Evolutionary conservation across 2,113 vertebrate genomes (phyloP), one percentile per base, ranked within the genome.

Genomic region (Melanerpes aurifrons): DNA sequence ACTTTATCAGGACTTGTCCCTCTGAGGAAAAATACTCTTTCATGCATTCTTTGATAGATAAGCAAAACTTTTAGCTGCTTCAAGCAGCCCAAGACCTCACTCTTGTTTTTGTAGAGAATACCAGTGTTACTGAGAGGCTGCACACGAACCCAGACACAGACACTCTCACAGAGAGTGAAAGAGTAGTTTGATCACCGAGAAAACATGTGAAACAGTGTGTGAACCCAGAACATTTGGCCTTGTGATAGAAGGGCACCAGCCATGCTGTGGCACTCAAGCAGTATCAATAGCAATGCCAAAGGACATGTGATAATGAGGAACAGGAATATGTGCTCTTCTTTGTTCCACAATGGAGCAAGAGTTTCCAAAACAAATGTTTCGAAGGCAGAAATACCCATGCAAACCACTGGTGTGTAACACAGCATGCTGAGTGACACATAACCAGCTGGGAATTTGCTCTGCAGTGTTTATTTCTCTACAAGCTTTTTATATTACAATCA

Each of bases 311-410:
- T 93, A 92, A 93, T 58, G 68, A 87, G 57, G 64, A 94, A 87
- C 61, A 87, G 66, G 47, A 89, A 84, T 75, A 92, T 28, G 37
- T 35, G 73, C 11, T 54, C 64, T 92, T 83, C 58, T 72, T 58
- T 64, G 29, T 58, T 72, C 54, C 45, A 75, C 56, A 76, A 72
- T 43, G 59, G 37, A 48, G 74, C 45, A 84, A 66, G 62, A 93
- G 24, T 94, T 94, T 91, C 85, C 92, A 91, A 94, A 95, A 66
- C 68, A 92, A 89, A 87, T 63, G 72, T 87, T 96, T 93, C 1
- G 0, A 94, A 93, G 86, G 61, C 75, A 92, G 61, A 87, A 95
- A 87, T 77, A 43, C 40, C 87, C 85, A 74, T 43, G 61, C n/a
- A 77, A 92, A 82, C 31, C 47, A 53, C 43, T 63, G 84, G 71